Evolutionary conservation across 2,113 vertebrate genomes (phyloP).

Genomic region (Indicator maculatus): DNA sequence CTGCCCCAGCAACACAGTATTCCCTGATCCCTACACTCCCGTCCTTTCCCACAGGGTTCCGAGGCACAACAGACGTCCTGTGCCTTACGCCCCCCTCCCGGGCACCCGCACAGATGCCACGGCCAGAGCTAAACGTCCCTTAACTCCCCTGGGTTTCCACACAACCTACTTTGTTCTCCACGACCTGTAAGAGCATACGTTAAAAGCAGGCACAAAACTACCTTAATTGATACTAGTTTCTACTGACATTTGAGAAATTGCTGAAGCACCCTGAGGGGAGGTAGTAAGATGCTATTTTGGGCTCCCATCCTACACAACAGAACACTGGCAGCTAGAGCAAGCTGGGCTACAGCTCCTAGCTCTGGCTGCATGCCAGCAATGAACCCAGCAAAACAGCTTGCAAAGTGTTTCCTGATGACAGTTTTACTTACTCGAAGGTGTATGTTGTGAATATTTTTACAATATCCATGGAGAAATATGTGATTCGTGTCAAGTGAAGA

Average conservation of each 20-base stretch:
- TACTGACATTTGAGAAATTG: constrained; percentile 16
- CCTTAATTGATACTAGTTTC: not conserved
- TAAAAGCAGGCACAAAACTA: not conserved
- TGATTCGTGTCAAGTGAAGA: too few relatives aligned
- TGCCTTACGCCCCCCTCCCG: too few relatives aligned
- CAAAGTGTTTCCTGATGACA: not conserved
- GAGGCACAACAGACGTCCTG: too few relatives aligned
- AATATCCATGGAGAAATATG: too few relatives aligned
- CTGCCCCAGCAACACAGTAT: too few relatives aligned
- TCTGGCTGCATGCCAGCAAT: not conserved
- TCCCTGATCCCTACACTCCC: too few relatives aligned
- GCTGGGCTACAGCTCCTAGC: not conserved
- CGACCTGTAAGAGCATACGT: not conserved
- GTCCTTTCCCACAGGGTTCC: too few relatives aligned
- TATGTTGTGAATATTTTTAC: too few relatives aligned
- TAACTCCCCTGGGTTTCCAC: too few relatives aligned
- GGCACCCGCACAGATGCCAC: too few relatives aligned
- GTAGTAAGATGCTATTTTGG: constrained; percentile 37
- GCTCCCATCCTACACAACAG: constrained; percentile 34
- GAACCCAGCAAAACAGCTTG: not conserved
- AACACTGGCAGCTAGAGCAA: not conserved
- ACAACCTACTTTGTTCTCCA: not conserved
- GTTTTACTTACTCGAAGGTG: not conserved
- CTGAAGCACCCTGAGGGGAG: not conserved
- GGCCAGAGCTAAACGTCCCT: too few relatives aligned